These are phyloP conservation scores for Chymomyza costata DNA, from an alignment of 1,140 invertebrate species.

Conservation along the genomic window DNA sequence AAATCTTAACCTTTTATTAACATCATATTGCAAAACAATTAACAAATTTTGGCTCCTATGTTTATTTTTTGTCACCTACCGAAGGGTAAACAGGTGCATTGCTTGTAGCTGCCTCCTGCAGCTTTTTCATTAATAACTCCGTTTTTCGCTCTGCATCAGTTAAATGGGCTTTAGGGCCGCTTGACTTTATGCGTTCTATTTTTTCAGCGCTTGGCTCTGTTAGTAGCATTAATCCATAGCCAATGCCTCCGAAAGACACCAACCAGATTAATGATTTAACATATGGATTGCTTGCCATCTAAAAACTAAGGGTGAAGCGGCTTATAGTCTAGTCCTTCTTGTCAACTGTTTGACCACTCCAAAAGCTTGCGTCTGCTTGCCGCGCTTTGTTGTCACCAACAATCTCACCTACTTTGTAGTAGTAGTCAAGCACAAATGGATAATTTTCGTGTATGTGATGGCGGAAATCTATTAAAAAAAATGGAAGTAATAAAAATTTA, in stretches of 20 bases:
- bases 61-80: constrained; percentile 36
- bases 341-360: constrained; percentile 63
- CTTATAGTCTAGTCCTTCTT: constrained; percentile 31
- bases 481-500: background rate
- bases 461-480: constrained; percentile 77
- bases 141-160: constrained; percentile 46
- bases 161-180: background rate
- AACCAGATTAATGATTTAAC: constrained; percentile 79
- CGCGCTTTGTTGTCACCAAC: constrained; percentile 77
- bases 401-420: constrained; percentile 79
- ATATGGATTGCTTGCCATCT: constrained; percentile 74
- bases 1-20: no score
- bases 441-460: constrained; percentile 79
- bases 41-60: no score
- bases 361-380: constrained; percentile 76
- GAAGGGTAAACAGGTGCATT: constrained; percentile 36
- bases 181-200: constrained; percentile 75
- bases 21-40: no score
- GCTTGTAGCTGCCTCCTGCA: constrained; percentile 53
- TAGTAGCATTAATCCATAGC: constrained; percentile 77
- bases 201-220: constrained; percentile 78
- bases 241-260: constrained; percentile 76
- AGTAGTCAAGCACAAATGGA: constrained; percentile 78
- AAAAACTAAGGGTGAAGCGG: background rate
- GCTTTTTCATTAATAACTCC: constrained; percentile 53